A percentile compares a stretch with the other conserved stretches of the same genome.
These are phyloP conservation scores for Zootermopsis nevadensis DNA, from an alignment of 2,888 invertebrate genomes.

Conservation along the genomic window DNA sequence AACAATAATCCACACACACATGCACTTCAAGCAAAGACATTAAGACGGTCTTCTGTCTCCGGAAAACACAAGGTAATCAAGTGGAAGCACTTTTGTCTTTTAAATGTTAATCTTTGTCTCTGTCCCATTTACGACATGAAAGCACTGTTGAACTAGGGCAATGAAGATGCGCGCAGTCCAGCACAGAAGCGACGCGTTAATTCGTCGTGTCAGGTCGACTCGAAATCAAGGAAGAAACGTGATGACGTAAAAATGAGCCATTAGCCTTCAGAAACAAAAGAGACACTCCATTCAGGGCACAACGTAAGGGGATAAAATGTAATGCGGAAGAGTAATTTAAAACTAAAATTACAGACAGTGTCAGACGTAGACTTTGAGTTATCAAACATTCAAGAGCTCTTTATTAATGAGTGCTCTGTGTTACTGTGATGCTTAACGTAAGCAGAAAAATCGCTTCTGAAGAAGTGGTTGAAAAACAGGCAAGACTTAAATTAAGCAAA, in stretches of 20 bases:
- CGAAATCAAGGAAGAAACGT: neutral
- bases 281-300: neutral
- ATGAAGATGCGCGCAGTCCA: neutral
- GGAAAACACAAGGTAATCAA: neutral
- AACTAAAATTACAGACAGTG: neutral
- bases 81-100: neutral
- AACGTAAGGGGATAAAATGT: neutral
- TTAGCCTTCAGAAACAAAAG: neutral
- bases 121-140: neutral
- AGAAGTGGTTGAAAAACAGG: too few species aligned
- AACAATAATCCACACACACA: neutral
- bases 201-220: neutral
- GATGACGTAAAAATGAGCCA: conserved; percentile 11
- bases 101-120: neutral
- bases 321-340: neutral
- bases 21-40: neutral
- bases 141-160: neutral
- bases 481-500: too few species aligned
- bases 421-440: too few species aligned
- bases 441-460: too few species aligned
- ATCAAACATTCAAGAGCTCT: too few species aligned
- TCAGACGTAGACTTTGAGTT: too few species aligned
- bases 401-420: too few species aligned
- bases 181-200: neutral
- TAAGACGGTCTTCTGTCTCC: neutral